Evolutionary conservation across 92 coral and sea anemone genomes (phyloP).

Genomic region (Epizoanthus stellaris): DNA sequence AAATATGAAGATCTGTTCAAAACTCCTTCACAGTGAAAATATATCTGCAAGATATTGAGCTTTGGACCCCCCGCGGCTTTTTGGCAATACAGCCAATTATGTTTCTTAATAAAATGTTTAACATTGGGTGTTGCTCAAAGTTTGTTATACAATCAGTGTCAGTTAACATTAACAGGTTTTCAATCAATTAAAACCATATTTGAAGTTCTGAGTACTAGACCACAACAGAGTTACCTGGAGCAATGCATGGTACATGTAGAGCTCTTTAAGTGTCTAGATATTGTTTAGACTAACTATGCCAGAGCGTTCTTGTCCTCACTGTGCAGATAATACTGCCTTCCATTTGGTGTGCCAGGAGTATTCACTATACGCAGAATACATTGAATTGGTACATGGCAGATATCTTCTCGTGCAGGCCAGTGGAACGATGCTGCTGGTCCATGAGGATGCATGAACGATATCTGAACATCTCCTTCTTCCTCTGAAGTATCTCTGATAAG

Average conservation of each 20-base stretch:
- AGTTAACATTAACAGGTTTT: neutral
- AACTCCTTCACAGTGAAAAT: neutral
- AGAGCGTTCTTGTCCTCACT: constrained; percentile 23
- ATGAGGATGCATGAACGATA: constrained; percentile 44
- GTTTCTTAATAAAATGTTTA: no score
- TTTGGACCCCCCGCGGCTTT: neutral
- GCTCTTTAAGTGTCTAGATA: neutral
- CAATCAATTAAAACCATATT: constrained; percentile 6
- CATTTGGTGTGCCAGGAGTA: constrained; percentile 25
- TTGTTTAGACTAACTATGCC: constrained; percentile 12
- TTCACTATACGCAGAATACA: constrained; percentile 21
- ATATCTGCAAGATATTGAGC: no score
- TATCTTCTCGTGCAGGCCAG: constrained; percentile 39
- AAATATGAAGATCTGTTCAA: constrained; percentile 20
- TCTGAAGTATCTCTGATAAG: constrained; percentile 19
- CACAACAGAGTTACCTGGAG: neutral
- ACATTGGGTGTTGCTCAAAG: neutral
- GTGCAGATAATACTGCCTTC: constrained; percentile 15
- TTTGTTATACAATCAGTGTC: constrained; percentile 12
- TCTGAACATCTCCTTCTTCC: constrained; percentile 38
- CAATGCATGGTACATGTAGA: neutral
- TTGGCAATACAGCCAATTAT: no score
- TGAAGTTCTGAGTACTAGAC: neutral
- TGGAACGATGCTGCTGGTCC: constrained; percentile 38
- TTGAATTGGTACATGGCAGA: constrained; percentile 16